Conservation (phyloP, 2,888 invertebrate genomes). For the Cosmorhoe ocellata region DNA sequence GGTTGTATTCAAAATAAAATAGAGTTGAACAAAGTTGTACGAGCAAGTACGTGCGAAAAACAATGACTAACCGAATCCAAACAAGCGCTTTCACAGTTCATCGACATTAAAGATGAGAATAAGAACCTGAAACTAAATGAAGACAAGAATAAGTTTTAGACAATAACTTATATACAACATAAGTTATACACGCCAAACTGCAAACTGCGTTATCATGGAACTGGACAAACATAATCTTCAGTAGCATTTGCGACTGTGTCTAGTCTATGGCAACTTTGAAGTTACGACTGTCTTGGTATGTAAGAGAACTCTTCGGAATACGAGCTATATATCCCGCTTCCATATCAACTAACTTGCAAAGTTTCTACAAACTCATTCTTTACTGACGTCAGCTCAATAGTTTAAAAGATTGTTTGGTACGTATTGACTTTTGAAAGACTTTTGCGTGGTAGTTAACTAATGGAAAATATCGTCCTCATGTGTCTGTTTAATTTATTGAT, state of each 20-base stretch:
- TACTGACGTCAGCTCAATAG: conserved; percentile 58
- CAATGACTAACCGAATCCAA: conserved; percentile 21
- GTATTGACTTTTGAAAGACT: conserved; percentile 25
- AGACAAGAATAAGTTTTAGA: conserved; percentile 29
- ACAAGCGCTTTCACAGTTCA: conserved; percentile 19
- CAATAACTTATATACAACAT: conserved; percentile 35
- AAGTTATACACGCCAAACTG: conserved; percentile 38
- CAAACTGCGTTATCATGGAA: conserved; percentile 54
- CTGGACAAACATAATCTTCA: conserved; percentile 51
- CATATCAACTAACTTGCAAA: conserved; percentile 64
- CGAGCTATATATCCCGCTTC: conserved; percentile 61
- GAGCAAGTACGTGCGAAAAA: conserved; percentile 19
- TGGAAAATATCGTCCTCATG: too few relatives aligned
- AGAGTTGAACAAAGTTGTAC: conserved; percentile 14
- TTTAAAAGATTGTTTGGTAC: conserved; percentile 43
- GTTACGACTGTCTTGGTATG: conserved; percentile 49
- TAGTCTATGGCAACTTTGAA: conserved; percentile 65
- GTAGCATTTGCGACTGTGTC: conserved; percentile 62
- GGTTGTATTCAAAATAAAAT: conserved; percentile 18
- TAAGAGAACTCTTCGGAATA: conserved; percentile 58
- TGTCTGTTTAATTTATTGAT: conserved; percentile 24
- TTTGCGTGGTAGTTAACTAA: too few relatives aligned
- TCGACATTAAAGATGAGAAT: conserved; percentile 16
- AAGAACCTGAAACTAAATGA: conserved; percentile 19
- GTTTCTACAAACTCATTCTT: conserved; percentile 57